phyloP scores from a whole-genome alignment of 2,797 vertebrate genomes.

The Oreortyx pictus region DNA sequence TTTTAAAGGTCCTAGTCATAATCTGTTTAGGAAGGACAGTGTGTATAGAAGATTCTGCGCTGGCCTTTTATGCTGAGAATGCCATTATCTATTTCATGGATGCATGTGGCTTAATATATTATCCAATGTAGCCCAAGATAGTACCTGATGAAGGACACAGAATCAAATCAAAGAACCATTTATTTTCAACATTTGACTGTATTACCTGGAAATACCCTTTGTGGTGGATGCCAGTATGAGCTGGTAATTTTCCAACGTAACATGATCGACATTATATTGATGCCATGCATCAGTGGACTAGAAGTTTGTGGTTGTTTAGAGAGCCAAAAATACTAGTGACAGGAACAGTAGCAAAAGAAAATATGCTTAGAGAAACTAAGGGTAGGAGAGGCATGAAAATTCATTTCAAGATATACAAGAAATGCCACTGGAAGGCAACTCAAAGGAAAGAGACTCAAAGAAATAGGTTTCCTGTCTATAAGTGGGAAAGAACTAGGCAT shows the following conservation, averaged over 20 bases:
- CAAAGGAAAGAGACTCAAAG: background rate
- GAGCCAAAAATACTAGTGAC: background rate
- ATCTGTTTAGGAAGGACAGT: background rate
- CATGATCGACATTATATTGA: background rate
- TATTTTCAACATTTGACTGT: background rate
- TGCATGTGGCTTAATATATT: background rate
- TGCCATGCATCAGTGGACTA: background rate
- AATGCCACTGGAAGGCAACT: background rate
- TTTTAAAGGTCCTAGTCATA: background rate
- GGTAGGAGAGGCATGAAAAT: background rate
- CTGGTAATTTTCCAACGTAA: background rate
- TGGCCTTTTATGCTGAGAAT: background rate
- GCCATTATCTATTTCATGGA: background rate
- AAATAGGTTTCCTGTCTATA: background rate
- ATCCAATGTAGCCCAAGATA: fast-evolving
- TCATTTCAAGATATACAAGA: background rate
- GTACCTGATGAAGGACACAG: background rate
- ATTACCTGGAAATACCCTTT: background rate
- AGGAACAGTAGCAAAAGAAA: background rate
- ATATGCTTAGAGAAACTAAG: background rate
- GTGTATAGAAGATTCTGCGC: background rate
- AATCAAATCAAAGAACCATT: background rate
- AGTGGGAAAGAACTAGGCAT: background rate
- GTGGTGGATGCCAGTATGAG: background rate
- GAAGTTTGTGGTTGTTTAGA: background rate